Conservation (phyloP, 2,797 vertebrate species). For the Enteromius fasciolatus region DNA sequence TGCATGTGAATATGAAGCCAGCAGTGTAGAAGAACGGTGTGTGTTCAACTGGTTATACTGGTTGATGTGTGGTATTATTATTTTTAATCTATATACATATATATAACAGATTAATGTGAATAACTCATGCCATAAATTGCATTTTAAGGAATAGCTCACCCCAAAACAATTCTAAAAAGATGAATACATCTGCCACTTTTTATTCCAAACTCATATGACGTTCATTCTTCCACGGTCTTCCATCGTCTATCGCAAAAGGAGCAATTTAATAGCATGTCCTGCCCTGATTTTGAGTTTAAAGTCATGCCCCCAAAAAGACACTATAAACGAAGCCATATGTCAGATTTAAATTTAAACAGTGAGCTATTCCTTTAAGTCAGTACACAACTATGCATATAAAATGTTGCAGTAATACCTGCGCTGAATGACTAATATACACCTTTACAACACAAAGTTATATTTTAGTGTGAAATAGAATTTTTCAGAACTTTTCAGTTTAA, state of each 20-base stretch:
- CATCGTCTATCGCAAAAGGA: background rate
- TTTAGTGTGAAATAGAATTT: background rate
- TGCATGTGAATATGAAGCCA: conserved; percentile 36
- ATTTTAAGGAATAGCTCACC: conserved; percentile 15
- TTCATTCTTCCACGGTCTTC: background rate
- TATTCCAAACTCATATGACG: background rate
- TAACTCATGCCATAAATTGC: background rate
- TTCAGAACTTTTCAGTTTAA: background rate
- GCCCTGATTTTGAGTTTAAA: background rate
- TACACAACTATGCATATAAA: background rate
- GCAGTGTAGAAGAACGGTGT: background rate
- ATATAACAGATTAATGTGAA: background rate
- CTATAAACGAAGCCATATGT: background rate
- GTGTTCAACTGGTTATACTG: conserved; percentile 15
- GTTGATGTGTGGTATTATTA: background rate
- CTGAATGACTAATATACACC: background rate
- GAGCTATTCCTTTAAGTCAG: conserved; percentile 5
- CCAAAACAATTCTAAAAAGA: background rate
- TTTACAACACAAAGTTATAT: conserved; percentile 1
- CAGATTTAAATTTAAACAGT: background rate
- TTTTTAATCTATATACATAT: background rate
- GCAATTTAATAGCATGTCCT: background rate
- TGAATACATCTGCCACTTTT: background rate
- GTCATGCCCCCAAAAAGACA: background rate
- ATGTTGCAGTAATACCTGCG: background rate